Conservation (phyloP, 2,888 invertebrate genomes). For the Lymantria monacha region DNA sequence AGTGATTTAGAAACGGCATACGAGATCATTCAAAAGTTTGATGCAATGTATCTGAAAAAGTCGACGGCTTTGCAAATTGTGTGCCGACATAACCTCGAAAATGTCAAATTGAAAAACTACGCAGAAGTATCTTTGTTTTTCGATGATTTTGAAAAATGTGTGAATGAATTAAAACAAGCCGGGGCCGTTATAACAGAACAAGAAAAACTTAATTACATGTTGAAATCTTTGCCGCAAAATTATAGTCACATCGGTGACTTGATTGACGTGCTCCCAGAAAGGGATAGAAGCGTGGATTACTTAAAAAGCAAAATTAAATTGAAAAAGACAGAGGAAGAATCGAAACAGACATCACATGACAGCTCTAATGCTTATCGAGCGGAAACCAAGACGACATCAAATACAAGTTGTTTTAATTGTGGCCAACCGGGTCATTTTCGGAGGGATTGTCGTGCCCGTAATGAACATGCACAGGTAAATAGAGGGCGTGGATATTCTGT, state of each 20-base stretch:
- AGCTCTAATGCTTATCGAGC: not conserved
- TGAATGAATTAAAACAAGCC: slow-evolving; percentile 7
- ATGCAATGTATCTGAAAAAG: slow-evolving; percentile 25
- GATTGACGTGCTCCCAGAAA: not conserved
- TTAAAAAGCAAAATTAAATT: not conserved
- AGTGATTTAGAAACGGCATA: not conserved
- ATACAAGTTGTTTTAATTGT: not conserved
- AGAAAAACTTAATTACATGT: not conserved
- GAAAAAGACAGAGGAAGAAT: not conserved
- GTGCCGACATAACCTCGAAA: slow-evolving; percentile 24
- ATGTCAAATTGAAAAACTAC: slow-evolving; percentile 24
- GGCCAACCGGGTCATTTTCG: not conserved
- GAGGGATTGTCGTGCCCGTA: not conserved
- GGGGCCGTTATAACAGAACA: not conserved
- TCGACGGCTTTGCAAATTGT: slow-evolving; percentile 30
- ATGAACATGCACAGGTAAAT: no score
- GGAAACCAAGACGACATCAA: not conserved
- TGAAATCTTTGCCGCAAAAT: not conserved
- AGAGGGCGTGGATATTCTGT: not conserved
- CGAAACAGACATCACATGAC: not conserved
- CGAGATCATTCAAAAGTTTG: slow-evolving; percentile 15
- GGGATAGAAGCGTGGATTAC: not conserved
- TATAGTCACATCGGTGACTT: not conserved
- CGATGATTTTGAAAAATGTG: slow-evolving; percentile 22
- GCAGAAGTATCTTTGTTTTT: slow-evolving; percentile 15